Evolutionary conservation across 1,140 invertebrate species (phyloP), one percentile per base, ranked within the genome.

Genomic region (Penaeus chinensis): DNA sequence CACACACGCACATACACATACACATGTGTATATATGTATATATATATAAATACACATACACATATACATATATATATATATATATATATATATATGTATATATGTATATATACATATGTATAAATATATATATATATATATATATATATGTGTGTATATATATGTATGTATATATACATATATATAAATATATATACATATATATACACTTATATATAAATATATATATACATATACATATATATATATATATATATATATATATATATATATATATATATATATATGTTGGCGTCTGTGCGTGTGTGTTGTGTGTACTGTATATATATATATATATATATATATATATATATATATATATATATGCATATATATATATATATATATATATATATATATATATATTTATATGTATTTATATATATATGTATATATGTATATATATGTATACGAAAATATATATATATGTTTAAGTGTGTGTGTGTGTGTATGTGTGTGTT

Each of bases 71-170:
- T 54, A 80, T 54, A 80, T 54, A 80, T 54, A 80, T 54, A 80
- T 54, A 61, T 54, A 80, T 54, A 80, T 54, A 80, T 54, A 60
- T 54, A 80, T 54, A 80, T 54, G 5, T 54, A 42, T 54, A 42
- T 54, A 7, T 54, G 5, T 54, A 7, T 54, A 42, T 54, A 61
- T 54, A 80, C 54, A 80, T 54, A 80, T 54, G 42, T 54, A 80
- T 54, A 80, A 1, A 60, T 22, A 80, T 22, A 80, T 54, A 80
- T 54, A 80, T 54, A 80, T 54, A 80, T 80, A 80, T 80, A 80
- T 80, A 80, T 80, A 80, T 80, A 80, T 80, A 80, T 80, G 61
- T 80, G 61, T 80, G 13, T 80, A 80, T 80, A 60, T 80, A 80
- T 80, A 60, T 80, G 61, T 80, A 80, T 42, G 61, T 80, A 80